phyloP scores from a whole-genome alignment of 2,113 vertebrate species.

The Podarcis muralis region DNA sequence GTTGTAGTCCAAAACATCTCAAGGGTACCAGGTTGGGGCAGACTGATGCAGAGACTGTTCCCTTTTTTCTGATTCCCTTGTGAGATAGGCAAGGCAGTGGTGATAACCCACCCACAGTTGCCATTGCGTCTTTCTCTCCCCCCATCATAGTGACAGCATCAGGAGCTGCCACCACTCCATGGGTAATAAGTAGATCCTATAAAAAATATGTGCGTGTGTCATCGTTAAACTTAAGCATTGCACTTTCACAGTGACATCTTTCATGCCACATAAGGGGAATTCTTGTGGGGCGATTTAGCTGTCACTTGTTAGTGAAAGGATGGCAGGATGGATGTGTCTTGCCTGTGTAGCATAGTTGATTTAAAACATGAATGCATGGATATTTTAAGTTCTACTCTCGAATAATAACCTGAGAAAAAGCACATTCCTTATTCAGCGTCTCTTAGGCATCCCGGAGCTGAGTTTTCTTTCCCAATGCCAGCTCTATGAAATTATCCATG shows the following conservation, averaged over 20 bases:
- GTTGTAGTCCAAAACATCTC: too few species aligned
- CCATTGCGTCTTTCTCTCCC: neutral
- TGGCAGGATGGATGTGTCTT: neutral
- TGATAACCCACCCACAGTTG: neutral
- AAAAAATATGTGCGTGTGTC: neutral
- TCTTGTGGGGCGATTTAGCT: neutral
- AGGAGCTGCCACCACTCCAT: neutral
- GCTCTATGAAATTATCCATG: neutral
- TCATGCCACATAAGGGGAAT: neutral
- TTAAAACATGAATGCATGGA: neutral
- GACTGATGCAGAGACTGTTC: neutral
- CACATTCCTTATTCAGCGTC: neutral
- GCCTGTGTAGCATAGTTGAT: neutral
- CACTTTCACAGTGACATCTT: neutral
- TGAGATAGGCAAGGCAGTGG: neutral
- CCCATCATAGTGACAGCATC: neutral
- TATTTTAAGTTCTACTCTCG: neutral
- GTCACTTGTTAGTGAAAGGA: neutral
- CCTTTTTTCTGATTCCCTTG: neutral
- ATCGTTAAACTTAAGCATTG: neutral
- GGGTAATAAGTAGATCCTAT: neutral
- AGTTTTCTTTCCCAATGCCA: conserved; percentile 24
- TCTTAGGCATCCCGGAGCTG: neutral
- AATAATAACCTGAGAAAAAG: neutral
- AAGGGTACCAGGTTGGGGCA: neutral